A percentile compares a stretch with the other conserved stretches of the same genome.
Conservation (phyloP, 2,888 invertebrate species). For the Stegana nigrithorax region DNA sequence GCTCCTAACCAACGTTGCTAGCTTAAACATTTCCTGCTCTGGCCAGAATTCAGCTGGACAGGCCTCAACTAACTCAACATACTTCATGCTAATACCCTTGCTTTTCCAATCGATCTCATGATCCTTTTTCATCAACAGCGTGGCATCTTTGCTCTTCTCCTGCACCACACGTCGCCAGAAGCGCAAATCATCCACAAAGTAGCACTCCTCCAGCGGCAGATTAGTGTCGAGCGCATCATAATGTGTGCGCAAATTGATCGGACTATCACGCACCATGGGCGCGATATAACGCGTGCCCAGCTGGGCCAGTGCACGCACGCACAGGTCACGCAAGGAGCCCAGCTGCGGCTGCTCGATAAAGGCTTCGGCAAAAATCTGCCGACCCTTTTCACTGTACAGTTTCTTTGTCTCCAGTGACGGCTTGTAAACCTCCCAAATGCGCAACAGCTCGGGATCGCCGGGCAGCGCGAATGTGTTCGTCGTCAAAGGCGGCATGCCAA, state of each 20-base stretch:
- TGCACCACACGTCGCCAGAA: constrained; percentile 61
- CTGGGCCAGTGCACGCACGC: constrained; percentile 48
- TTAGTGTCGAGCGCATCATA: constrained; percentile 53
- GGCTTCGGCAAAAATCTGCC: constrained; percentile 47
- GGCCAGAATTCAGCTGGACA: constrained; percentile 56
- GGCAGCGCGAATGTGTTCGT: constrained; percentile 49
- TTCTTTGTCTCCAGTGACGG: constrained; percentile 35
- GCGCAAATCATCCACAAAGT: constrained; percentile 44
- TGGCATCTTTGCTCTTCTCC: constrained; percentile 44
- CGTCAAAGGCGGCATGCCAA: constrained; percentile 34
- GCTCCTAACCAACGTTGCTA: constrained; percentile 44
- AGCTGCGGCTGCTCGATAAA: constrained; percentile 44
- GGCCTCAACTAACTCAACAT: constrained; percentile 54
- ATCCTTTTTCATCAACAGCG: constrained; percentile 36
- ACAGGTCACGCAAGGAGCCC: constrained; percentile 50
- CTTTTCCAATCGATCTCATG: constrained; percentile 51
- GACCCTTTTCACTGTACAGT: constrained; percentile 48
- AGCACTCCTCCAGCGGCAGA: constrained; percentile 53
- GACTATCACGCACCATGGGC: constrained; percentile 30
- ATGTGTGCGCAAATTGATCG: constrained; percentile 45
- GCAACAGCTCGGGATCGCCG: constrained; percentile 40
- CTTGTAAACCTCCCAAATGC: constrained; percentile 46
- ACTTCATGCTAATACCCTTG: constrained; percentile 52
- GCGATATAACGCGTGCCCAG: constrained; percentile 34
- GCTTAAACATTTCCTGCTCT: constrained; percentile 43